Percentiles rank a stretch among this genome's conserved stretches.
These are phyloP conservation scores for Coregonus clupeaformis DNA, from an alignment of 2,113 vertebrate species.

Conservation along the genomic window DNA sequence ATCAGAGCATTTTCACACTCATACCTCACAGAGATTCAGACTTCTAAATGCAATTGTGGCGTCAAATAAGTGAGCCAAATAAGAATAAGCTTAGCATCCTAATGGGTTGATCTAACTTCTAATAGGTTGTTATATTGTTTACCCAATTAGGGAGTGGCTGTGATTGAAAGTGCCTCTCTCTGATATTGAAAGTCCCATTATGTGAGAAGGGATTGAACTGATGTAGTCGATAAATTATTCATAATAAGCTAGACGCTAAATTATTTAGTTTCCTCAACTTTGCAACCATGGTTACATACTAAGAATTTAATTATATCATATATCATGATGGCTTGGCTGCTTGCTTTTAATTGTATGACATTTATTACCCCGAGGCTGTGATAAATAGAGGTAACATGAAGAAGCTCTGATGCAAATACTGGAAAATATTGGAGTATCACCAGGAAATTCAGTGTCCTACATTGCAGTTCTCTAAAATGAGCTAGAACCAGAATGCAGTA, in stretches of 20 bases:
- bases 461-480: no score
- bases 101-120: constrained; percentile 1
- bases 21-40: no score
- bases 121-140: constrained; percentile 27
- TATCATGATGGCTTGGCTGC: constrained; percentile 34
- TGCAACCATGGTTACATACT: no score
- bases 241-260: constrained; percentile 44
- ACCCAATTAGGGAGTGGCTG: constrained; percentile 38
- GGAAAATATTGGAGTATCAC: no score
- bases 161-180: constrained; percentile 25
- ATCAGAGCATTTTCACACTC: no score
- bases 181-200: constrained; percentile 36
- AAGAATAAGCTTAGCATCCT: constrained; percentile 13
- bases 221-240: constrained; percentile 52
- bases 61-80: background rate
- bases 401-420: no score
- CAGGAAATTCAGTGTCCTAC: no score
- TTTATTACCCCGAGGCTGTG: no score
- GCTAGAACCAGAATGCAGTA: no score
- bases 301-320: constrained; percentile 45
- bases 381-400: no score
- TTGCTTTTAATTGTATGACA: background rate
- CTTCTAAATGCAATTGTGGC: no score
- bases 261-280: constrained; percentile 36
- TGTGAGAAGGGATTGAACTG: constrained; percentile 19